Conservation (phyloP, 2,888 invertebrate species). For the Luperina testacea region DNA sequence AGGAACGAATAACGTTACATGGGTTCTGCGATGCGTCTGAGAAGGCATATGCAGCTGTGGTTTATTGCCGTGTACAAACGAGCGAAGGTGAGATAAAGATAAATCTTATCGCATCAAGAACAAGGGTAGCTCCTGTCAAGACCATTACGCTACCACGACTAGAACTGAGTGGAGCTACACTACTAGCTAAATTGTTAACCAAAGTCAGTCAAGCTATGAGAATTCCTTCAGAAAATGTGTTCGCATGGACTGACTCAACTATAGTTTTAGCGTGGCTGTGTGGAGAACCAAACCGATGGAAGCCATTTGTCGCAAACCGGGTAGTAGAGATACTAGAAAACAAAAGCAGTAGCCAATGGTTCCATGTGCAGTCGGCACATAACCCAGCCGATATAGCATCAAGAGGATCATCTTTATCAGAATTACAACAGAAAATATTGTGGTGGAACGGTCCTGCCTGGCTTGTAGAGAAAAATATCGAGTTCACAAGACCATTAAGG, state of each 20-base stretch:
- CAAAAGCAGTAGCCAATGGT: constrained; percentile 42
- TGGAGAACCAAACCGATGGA: constrained; percentile 60
- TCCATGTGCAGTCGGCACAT: constrained; percentile 50
- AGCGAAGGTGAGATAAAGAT: constrained; percentile 37
- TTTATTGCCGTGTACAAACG: constrained; percentile 50
- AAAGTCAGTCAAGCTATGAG: constrained; percentile 57
- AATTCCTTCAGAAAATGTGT: constrained; percentile 43
- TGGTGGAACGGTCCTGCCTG: constrained; percentile 61
- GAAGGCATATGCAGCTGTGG: constrained; percentile 60
- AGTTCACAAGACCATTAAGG: constrained; percentile 25
- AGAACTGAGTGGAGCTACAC: constrained; percentile 60
- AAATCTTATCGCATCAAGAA: constrained; percentile 57
- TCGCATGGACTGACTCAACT: constrained; percentile 42
- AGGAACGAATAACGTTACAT: constrained; percentile 28
- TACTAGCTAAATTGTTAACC: constrained; percentile 54
- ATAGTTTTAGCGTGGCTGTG: constrained; percentile 54
- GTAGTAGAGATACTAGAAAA: constrained; percentile 55
- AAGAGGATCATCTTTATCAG: constrained; percentile 38
- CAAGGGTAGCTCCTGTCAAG: constrained; percentile 66
- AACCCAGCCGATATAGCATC: constrained; percentile 64
- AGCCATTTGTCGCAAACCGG: constrained; percentile 57
- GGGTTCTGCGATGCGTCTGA: constrained; percentile 61
- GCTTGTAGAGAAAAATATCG: constrained; percentile 46
- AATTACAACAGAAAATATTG: constrained; percentile 38
- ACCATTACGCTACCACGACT: constrained; percentile 61